Percentiles rank a stretch among this genome's conserved stretches.
Conservation (phyloP, 1,140 invertebrate genomes). For the Chironomus striatipennis region DNA sequence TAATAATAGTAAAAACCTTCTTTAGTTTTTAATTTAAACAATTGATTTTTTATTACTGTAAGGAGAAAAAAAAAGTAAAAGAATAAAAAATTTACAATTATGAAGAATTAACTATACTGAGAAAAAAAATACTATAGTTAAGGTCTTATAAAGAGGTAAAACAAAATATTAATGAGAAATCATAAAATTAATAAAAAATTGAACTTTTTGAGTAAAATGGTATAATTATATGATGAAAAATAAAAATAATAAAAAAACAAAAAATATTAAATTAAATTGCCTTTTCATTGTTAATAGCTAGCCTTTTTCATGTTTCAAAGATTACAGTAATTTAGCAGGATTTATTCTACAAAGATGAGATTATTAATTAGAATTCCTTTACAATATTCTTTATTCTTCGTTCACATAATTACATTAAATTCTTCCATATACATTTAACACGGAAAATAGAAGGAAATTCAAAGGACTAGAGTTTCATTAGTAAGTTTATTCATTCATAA, state of each 20-base stretch:
- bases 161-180: constrained; percentile 1
- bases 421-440: too few species aligned
- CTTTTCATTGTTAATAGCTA: background rate
- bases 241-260: background rate
- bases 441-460: too few species aligned
- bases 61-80: background rate
- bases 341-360: background rate
- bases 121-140: constrained; percentile 1
- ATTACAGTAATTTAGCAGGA: background rate
- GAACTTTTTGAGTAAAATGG: constrained; percentile 1
- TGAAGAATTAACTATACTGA: constrained; percentile 14
- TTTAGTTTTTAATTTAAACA: constrained; percentile 15
- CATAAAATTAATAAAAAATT: constrained; percentile 10
- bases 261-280: constrained; percentile 4
- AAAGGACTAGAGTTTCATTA: too few species aligned
- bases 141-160: constrained; percentile 6
- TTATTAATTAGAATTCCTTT: background rate
- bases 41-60: constrained; percentile 3
- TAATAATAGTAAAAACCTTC: background rate
- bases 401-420: too few species aligned
- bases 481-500: too few species aligned
- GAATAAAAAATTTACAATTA: constrained; percentile 11
- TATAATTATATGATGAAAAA: constrained; percentile 15
- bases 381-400: too few species aligned
- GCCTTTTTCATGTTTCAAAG: background rate